Evolutionary conservation across 2,888 invertebrate genomes (phyloP), one percentile per base, ranked within the genome.

Genomic region (Epirrita christyi): DNA sequence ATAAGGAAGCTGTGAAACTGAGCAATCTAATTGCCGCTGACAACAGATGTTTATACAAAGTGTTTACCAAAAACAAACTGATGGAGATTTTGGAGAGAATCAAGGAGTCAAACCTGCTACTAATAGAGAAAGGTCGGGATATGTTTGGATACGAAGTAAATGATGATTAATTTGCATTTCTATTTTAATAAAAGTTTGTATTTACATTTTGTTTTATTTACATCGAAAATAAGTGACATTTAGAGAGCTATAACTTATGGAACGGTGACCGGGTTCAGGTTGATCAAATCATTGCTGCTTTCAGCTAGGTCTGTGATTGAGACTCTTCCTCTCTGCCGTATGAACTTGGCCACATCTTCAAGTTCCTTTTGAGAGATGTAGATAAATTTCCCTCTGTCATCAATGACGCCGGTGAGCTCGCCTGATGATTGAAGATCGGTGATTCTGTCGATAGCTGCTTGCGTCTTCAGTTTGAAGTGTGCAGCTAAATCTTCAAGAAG

Each of bases 321-420:
- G 0, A 99, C 97, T 59, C 99, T 93, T 0, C 99, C 99, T 47
- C 98, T 94, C 80, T 99, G 98, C 72, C 94, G 96, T 13, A 99
- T 97, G 81, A 99, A 99, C 80, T 98, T 98, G 0, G 98, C 98
- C 1, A 99, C 98, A 57, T 96, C 96, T 73, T 96, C 94, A 61
- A 99, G 93, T 86, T 99, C 99, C 41, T 96, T 95, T 69, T 95
- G 94, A 0, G 98, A 98, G 50, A 99, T 97, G 85, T 98, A 99
- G 78, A 99, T 99, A 81, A 99, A 99, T 88, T 99, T 99, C 13
- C 99, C 99, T 62, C 99, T 93, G 83, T 99, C 99, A 80, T 99
- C 99, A 67, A 99, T 97, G 0, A 99, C 99, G 0, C 99, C 98
- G 1, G 98, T 97, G n/a, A 99, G 91, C 52, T 94, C 94, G 9